Percentiles rank a stretch among this genome's conserved stretches.
Evolutionary conservation across 2,113 vertebrate genomes (phyloP).

Genomic region (Pagrus major): DNA sequence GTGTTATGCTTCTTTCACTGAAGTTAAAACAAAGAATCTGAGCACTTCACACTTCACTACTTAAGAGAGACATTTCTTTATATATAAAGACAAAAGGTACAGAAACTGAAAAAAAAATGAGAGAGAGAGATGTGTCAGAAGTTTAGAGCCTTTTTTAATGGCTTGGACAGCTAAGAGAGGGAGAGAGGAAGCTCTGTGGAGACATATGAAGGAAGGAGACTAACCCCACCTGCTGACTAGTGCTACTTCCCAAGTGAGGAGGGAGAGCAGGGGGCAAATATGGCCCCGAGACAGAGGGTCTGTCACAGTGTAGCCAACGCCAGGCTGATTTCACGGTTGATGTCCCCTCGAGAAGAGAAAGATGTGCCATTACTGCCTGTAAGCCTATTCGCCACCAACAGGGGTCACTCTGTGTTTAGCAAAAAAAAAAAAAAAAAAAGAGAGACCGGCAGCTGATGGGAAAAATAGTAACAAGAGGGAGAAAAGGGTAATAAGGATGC

Average conservation of each 20-base stretch:
- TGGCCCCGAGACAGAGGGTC: constrained; percentile 76
- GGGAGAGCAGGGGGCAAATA: constrained; percentile 64
- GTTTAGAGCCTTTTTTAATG: constrained; percentile 29
- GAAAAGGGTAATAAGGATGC: constrained; percentile 64
- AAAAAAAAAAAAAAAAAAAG: constrained; percentile 23
- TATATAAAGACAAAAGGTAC: neutral
- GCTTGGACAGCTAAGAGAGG: constrained; percentile 35
- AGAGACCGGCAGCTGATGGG: neutral
- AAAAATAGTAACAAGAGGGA: constrained; percentile 46
- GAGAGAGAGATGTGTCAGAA: no score
- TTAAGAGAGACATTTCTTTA: neutral
- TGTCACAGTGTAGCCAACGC: constrained; percentile 77
- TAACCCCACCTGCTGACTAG: constrained; percentile 63
- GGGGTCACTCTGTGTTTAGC: constrained; percentile 82
- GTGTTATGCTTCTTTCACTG: neutral
- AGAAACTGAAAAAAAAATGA: no score
- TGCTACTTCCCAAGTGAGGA: constrained; percentile 63
- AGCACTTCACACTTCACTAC: neutral
- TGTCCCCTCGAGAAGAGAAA: constrained; percentile 70
- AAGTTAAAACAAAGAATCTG: neutral
- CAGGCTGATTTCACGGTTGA: constrained; percentile 84
- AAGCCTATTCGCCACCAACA: constrained; percentile 69
- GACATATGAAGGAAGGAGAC: constrained; percentile 31
- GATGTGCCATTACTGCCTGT: constrained; percentile 51
- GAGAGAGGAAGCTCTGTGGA: constrained; percentile 41